Evolutionary conservation across 2,113 vertebrate species (phyloP), one percentile per base, ranked within the genome.

Genomic region (Ginglymostoma cirratum): DNA sequence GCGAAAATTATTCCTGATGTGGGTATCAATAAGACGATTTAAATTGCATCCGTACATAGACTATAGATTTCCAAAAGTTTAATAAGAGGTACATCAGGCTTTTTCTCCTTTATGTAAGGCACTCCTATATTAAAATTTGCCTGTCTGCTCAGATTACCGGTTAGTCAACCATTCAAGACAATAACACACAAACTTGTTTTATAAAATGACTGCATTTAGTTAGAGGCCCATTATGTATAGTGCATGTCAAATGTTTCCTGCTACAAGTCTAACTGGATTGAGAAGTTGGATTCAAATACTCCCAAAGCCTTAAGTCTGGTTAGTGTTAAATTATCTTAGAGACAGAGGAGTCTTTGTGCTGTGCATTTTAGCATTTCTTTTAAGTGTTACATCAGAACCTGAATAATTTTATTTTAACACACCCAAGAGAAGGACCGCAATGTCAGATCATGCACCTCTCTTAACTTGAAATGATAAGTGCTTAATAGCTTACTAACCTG

Each of bases 201-300:
- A 61, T 61, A 90, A 61, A 52, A 42, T 8, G 55, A 38, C 7
- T 5, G 2, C 38, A 38, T 45, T 67, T 67, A 38, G 21, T 38
- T 38, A 42, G 66, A 94, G 61, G 17, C 8, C n/a, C 65, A 45
- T 69, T 42, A 5, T 69, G n/a, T 38, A 70, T 23, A 42, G 61
- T 67, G 30, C 61, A 90, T 67, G 65, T 69, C 65, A 69, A 69
- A 94, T 94, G 92, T 42, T 69, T 94, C 92, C 92, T 94, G 66
- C 66, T 69, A 38, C 66, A 94, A 69, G 65, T 34, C 65, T 23
- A 94, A 42, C n/a, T 24, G n/a, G 92, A 94, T 72, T 95, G 23
- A 95, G 94, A 72, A 95, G 42, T 24, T 72, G 69, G 42, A 72
- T 70, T 72, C 67, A 95, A 45, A 10, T 38, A 48, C 76, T 52